These are phyloP conservation scores for Lytechinus pictus DNA, from an alignment of 35 echinoderm and acorn worm species.

Conservation along the genomic window DNA sequence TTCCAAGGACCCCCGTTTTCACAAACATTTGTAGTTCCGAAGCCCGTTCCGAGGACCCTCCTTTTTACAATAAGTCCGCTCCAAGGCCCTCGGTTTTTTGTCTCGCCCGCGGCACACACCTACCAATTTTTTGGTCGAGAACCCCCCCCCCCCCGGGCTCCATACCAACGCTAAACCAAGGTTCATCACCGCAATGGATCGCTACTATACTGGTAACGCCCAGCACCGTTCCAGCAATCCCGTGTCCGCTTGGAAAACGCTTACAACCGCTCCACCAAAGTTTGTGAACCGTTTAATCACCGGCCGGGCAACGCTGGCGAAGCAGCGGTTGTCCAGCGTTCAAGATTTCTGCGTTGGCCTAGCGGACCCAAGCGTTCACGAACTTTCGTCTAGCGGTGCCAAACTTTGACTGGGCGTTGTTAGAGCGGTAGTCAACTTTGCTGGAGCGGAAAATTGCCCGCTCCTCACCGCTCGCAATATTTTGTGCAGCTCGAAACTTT, in stretches of 20 bases:
- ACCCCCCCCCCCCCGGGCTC: too few species aligned
- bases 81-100: too few species aligned
- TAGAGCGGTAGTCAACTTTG: conserved; percentile 26
- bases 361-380: conserved; percentile 34
- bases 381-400: conserved; percentile 35
- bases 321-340: conserved; percentile 34
- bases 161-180: conserved; percentile 41
- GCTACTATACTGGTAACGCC: conserved; percentile 34
- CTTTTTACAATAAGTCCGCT: too few species aligned
- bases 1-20: too few species aligned
- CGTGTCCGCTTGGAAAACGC: conserved; percentile 38
- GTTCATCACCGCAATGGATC: conserved; percentile 42
- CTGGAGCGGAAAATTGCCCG: conserved; percentile 36
- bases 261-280: conserved; percentile 42
- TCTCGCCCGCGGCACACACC: too few species aligned
- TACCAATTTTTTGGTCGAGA: too few species aligned
- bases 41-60: too few species aligned
- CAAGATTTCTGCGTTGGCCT: conserved; percentile 40
- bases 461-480: conserved; percentile 45
- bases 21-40: too few species aligned
- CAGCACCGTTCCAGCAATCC: conserved; percentile 38
- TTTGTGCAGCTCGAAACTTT: conserved; percentile 24
- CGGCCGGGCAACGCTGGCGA: conserved; percentile 29
- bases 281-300: conserved; percentile 35
- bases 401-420: conserved; percentile 42